Evolutionary conservation across 2,797 vertebrate species (phyloP).

Genomic region (Lophotriccus pileatus): DNA sequence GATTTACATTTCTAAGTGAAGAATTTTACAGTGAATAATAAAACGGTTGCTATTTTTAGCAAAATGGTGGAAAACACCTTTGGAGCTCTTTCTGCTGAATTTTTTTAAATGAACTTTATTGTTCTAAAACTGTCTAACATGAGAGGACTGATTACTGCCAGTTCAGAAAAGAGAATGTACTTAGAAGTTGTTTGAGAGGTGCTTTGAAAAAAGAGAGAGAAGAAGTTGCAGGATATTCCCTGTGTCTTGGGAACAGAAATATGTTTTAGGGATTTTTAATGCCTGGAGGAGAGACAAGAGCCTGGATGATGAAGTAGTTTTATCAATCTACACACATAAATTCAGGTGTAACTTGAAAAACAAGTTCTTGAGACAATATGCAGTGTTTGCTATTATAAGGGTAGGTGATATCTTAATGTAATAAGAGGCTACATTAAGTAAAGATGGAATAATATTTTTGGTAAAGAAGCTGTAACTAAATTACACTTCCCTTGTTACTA

Average conservation of each 20-base stretch:
- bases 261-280: not conserved
- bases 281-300: not conserved
- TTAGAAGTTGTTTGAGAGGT: not conserved
- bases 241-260: not conserved
- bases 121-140: not conserved
- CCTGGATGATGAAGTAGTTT: not conserved
- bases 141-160: not conserved
- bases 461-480: not conserved
- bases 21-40: not conserved
- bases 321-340: not conserved
- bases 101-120: not conserved
- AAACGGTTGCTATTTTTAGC: not conserved
- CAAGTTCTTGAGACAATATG: not conserved
- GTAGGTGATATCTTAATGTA: not conserved
- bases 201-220: not conserved
- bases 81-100: not conserved
- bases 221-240: not conserved
- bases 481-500: not conserved
- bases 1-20: not conserved
- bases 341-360: not conserved
- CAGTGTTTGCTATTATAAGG: not conserved
- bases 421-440: not conserved
- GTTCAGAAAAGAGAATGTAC: not conserved
- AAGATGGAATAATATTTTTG: not conserved
- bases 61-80: not conserved